Evolutionary conservation across 2,797 vertebrate genomes (phyloP).

Genomic region (Thripadectes ignobilis): DNA sequence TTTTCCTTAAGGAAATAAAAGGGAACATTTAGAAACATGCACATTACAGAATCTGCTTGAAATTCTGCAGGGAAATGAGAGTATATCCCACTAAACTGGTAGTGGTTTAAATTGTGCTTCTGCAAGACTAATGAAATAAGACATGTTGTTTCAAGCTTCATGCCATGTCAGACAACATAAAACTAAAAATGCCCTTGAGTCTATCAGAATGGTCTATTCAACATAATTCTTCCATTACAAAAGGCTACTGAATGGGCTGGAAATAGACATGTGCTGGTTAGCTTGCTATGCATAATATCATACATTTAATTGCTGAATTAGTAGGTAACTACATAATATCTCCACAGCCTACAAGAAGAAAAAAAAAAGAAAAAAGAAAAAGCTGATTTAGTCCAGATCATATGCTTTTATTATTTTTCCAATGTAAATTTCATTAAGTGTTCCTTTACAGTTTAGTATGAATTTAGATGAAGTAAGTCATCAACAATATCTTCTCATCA

Average conservation of each 20-base stretch:
- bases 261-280: constrained; percentile 20
- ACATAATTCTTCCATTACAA: constrained; percentile 61
- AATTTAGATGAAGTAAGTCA: not conserved
- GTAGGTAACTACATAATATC: not conserved
- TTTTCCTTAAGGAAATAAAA: constrained; percentile 50
- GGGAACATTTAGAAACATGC: constrained; percentile 56
- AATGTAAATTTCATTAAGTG: not conserved
- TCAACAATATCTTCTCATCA: not conserved
- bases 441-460: not conserved
- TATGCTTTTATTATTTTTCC: not conserved
- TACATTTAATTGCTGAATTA: constrained; percentile 29
- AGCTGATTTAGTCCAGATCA: not conserved
- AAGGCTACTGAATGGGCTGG: constrained; percentile 36
- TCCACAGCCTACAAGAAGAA: not conserved
- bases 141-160: constrained; percentile 78
- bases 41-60: constrained; percentile 52
- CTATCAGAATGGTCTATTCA: constrained; percentile 75
- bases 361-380: not conserved
- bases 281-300: constrained; percentile 23
- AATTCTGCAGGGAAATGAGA: constrained; percentile 70
- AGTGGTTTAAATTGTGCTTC: constrained; percentile 72
- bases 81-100: constrained; percentile 68
- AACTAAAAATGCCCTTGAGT: constrained; percentile 76
- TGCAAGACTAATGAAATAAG: constrained; percentile 79
- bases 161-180: constrained; percentile 75